Base-by-base conservation (phyloP, 2,113 vertebrate genomes). In the Columba janthina region DNA sequence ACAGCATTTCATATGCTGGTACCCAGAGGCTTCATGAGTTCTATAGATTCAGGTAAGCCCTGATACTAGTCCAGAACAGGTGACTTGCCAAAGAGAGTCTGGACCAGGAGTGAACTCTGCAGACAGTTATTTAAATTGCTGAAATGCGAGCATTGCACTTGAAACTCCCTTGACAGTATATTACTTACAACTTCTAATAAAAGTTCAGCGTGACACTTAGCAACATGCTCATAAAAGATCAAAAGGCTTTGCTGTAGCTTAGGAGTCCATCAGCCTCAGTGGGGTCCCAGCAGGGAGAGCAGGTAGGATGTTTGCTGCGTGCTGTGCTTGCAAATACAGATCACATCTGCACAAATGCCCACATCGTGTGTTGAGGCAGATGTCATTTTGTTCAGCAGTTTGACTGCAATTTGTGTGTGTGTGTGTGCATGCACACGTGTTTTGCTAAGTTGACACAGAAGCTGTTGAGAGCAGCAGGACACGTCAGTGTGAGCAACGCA, bases 61-160 rank as follows among this genome's bases (percentile, higher is more conserved):
- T 4, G 1, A 3, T 16, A 15, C 31, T 22, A 42, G 20, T 54
- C 46, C 44, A 58, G 42, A 19, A 22, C 0, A 0, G n/a, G 28
- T 62, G 28, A 51, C 15, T 84, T 60, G 44, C 51, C 60, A 66
- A 38, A 75, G 38, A 25, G 31, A 75, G 22, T 16, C 57, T 66
- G 40, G 42, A 58, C 31, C 42, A 38, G 32, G 10, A 28, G 4
- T 32, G 29, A 77, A 11, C 69, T 56, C 56, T 46, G 46, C 57
- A 89, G 42, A 10, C 65, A 56, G 57, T 42, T 61, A 53, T 25
- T 93, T 56, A 38, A 71, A 87, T 44, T 81, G 32, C 20, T 32
- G 10, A 79, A 70, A 51, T 40, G 34, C 15, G 10, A 67, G 26
- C 20, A 4, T 44, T 62, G 48, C 61, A 31, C 34, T 58, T n/a